Evolutionary conservation across 2,113 vertebrate genomes (phyloP).

Genomic region (Coregonus clupeaformis): DNA sequence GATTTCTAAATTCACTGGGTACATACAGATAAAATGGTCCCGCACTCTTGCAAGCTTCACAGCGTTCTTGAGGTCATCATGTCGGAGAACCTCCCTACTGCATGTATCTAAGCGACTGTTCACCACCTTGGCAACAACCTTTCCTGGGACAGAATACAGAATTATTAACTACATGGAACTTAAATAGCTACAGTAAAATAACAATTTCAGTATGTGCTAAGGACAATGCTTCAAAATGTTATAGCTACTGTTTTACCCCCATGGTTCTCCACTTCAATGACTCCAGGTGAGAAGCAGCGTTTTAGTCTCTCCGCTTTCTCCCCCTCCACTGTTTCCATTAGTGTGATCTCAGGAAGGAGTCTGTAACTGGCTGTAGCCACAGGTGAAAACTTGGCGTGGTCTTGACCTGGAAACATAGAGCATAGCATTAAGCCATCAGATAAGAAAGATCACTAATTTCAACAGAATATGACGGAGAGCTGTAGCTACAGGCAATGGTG

Average conservation of each 20-base stretch:
- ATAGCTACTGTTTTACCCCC: slow-evolving; percentile 71
- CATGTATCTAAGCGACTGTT: slow-evolving; percentile 91
- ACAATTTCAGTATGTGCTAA: too few species aligned
- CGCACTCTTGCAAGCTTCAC: slow-evolving; percentile 87
- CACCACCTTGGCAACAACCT: slow-evolving; percentile 84
- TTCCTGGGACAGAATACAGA: slow-evolving; percentile 69
- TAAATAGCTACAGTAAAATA: neutral
- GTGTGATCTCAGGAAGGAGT: slow-evolving; percentile 91
- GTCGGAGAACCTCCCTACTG: slow-evolving; percentile 90
- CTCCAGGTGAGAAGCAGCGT: slow-evolving; percentile 91
- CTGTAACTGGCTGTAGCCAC: slow-evolving; percentile 97
- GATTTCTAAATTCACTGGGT: neutral
- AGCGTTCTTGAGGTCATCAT: slow-evolving; percentile 85
- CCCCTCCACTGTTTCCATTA: slow-evolving; percentile 84
- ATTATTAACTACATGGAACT: neutral
- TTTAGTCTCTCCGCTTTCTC: slow-evolving; percentile 86
- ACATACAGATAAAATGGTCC: slow-evolving; percentile 97
- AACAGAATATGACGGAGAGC: too few species aligned
- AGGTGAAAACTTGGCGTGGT: slow-evolving; percentile 97
- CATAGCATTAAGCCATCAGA: neutral
- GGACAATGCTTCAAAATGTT: neutral
- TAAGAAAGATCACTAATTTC: too few species aligned
- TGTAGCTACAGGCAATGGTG: too few species aligned
- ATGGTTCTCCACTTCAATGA: slow-evolving; percentile 85
- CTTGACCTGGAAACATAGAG: slow-evolving; percentile 79